phyloP scores from a whole-genome alignment of 2,888 invertebrate genomes.

The Acleris literana region DNA sequence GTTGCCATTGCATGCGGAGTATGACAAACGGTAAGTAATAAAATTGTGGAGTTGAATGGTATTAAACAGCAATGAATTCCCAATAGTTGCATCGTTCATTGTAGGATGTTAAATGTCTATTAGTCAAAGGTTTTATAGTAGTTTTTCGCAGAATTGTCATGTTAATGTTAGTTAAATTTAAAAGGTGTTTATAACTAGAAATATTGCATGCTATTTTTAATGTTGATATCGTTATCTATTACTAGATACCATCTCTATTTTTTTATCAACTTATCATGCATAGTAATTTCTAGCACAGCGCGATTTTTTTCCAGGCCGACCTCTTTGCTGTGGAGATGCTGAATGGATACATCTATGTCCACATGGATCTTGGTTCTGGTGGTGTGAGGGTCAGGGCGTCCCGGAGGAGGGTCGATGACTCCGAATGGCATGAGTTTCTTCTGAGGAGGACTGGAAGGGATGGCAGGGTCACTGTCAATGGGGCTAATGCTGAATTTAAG shows the following conservation, averaged over 20 bases:
- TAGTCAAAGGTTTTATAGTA: too few relatives aligned
- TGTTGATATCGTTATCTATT: too few relatives aligned
- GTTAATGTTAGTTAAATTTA: not conserved
- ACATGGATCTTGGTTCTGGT: slow-evolving; percentile 96
- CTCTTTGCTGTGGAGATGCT: slow-evolving; percentile 97
- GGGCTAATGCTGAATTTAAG: slow-evolving; percentile 93
- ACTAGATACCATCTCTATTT: not conserved
- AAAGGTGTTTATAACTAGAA: not conserved
- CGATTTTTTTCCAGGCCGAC: slow-evolving; percentile 86
- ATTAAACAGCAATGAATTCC: too few relatives aligned
- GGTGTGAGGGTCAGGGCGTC: slow-evolving; percentile 93
- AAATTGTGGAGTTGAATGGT: too few relatives aligned
- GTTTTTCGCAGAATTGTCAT: not conserved
- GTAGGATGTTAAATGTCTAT: too few relatives aligned
- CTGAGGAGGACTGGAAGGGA: slow-evolving; percentile 92
- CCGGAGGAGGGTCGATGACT: slow-evolving; percentile 92
- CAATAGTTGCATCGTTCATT: too few relatives aligned
- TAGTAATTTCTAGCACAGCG: slow-evolving; percentile 7
- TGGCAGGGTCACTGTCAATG: slow-evolving; percentile 95
- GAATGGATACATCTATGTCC: slow-evolving; percentile 96
- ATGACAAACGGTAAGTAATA: too few relatives aligned
- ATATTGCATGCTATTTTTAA: not conserved
- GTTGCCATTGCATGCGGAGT: too few relatives aligned
- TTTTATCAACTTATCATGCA: not conserved
- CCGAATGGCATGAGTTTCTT: slow-evolving; percentile 95